These are phyloP conservation scores for Penaeus japonicus DNA, from an alignment of 1,140 invertebrate genomes.

Conservation along the genomic window DNA sequence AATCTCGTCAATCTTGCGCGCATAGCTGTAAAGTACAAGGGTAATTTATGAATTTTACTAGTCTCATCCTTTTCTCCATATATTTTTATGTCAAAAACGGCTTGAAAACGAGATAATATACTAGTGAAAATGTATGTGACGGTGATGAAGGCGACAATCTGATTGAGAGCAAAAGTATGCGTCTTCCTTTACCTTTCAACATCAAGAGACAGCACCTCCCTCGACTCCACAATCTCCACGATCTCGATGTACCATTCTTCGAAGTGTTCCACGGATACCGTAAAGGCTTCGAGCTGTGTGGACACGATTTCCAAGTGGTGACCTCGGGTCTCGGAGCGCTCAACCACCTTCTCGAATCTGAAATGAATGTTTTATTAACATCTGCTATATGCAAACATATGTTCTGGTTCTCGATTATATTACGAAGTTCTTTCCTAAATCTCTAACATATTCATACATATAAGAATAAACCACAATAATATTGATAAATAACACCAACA, in stretches of 20 bases:
- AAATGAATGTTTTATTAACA: conserved; percentile 47
- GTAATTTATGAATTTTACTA: neutral
- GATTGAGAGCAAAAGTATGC: neutral
- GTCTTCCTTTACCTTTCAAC: conserved; percentile 71
- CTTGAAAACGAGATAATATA: no score
- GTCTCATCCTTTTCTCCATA: neutral
- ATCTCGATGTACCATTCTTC: conserved; percentile 68
- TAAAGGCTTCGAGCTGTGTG: conserved; percentile 75
- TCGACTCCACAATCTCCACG: conserved; percentile 78
- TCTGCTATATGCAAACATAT: neutral
- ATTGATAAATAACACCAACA: neutral
- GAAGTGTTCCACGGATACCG: conserved; percentile 67
- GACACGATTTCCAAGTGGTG: conserved; percentile 85
- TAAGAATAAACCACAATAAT: neutral
- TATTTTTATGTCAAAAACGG: no score
- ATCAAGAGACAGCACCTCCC: conserved; percentile 74
- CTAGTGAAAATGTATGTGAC: no score
- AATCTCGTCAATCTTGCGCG: conserved; percentile 71
- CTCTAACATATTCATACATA: conserved; percentile 18
- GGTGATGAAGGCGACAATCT: no score
- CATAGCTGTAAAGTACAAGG: conserved; percentile 58
- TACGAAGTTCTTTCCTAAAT: neutral
- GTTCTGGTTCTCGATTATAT: neutral
- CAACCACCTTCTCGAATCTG: conserved; percentile 84
- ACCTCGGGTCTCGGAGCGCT: conserved; percentile 79